Conservation (phyloP, 1,140 invertebrate genomes). For the Meloidogyne floridensis region DNA sequence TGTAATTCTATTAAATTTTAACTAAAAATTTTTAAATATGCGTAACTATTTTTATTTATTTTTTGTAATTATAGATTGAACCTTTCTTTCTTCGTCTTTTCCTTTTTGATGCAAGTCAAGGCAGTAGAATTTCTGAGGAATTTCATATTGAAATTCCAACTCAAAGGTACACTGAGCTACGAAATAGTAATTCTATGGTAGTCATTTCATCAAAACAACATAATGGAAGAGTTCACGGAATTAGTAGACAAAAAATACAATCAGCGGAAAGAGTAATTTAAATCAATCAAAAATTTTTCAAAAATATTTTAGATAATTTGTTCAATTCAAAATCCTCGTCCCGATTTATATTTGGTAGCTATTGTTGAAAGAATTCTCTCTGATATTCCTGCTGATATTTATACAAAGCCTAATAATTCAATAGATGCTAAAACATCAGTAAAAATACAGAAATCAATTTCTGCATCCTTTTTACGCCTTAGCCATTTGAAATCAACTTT, state of each 20-base stretch:
- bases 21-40: not conserved
- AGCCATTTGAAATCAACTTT: slow-evolving; percentile 45
- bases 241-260: slow-evolving; percentile 10
- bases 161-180: not conserved
- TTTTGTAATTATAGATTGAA: slow-evolving; percentile 42
- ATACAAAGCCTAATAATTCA: slow-evolving; percentile 30
- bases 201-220: slow-evolving; percentile 3
- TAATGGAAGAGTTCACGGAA: slow-evolving; percentile 17
- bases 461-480: slow-evolving; percentile 28
- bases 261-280: slow-evolving; percentile 26
- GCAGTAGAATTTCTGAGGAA: slow-evolving; percentile 46
- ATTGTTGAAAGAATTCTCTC: slow-evolving; percentile 47
- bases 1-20: too few relatives aligned
- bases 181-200: slow-evolving; percentile 18
- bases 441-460: slow-evolving; percentile 45
- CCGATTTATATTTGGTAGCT: slow-evolving; percentile 43
- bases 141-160: slow-evolving; percentile 41
- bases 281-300: too few relatives aligned
- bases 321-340: slow-evolving; percentile 34
- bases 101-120: slow-evolving; percentile 42
- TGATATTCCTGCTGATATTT: slow-evolving; percentile 46
- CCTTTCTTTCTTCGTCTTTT: slow-evolving; percentile 51
- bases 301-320: slow-evolving; percentile 35
- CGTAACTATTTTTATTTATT: not conserved
- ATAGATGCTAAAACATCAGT: slow-evolving; percentile 36